These are phyloP conservation scores for Streblospio benedicti DNA, from an alignment of 1,140 invertebrate species.

Conservation along the genomic window DNA sequence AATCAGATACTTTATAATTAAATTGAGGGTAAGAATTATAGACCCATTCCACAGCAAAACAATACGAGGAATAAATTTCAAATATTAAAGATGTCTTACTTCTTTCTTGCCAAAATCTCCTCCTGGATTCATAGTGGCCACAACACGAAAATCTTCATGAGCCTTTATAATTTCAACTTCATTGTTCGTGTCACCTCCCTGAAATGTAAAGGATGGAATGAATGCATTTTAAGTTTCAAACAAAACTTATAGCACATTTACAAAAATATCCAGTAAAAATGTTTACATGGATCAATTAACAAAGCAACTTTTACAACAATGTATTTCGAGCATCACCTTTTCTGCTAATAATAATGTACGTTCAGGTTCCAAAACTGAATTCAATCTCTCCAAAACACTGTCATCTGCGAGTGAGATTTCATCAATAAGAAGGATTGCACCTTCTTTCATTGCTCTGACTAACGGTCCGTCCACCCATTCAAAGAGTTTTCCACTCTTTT, in stretches of 20 bases:
- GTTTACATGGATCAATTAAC: not conserved
- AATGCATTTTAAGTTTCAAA: too few species aligned
- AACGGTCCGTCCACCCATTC: constrained; percentile 97
- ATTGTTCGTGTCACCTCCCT: constrained; percentile 21
- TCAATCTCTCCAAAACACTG: constrained; percentile 92
- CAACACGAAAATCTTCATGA: constrained; percentile 71
- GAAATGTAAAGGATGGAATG: too few species aligned
- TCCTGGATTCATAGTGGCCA: constrained; percentile 99
- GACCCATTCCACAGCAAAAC: too few species aligned
- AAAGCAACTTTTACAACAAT: too few species aligned
- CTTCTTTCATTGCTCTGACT: constrained; percentile 78
- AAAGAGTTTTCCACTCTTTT: constrained; percentile 61
- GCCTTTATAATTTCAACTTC: constrained; percentile 53
- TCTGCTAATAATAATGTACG: constrained; percentile 82
- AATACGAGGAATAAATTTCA: too few species aligned
- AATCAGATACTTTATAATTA: too few species aligned
- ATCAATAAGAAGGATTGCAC: constrained; percentile 85
- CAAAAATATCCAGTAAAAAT: not conserved
- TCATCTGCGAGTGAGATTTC: constrained; percentile 99
- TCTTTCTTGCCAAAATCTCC: constrained; percentile 99
- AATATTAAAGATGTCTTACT: too few species aligned
- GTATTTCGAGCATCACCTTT: too few species aligned
- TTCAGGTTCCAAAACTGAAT: constrained; percentile 92
- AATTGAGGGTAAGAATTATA: too few species aligned
- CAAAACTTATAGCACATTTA: not conserved